Conservation (phyloP, 2,888 invertebrate species). For the Archips xylosteana region DNA sequence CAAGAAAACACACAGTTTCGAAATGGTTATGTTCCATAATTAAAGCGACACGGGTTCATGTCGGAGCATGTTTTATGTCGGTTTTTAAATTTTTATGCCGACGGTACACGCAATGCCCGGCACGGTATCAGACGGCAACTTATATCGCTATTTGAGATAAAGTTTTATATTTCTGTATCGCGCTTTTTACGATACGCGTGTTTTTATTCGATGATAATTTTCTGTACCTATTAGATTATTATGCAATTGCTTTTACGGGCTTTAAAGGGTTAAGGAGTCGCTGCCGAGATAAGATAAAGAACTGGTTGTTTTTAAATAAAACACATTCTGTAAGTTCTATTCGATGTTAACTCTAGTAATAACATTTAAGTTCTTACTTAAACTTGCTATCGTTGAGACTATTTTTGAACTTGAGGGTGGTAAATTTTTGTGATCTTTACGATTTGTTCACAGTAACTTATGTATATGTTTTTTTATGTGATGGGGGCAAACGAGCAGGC, state of each 20-base stretch:
- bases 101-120: constrained; percentile 65
- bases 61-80: constrained; percentile 40
- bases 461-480: too few relatives aligned
- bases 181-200: constrained; percentile 34
- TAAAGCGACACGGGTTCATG: constrained; percentile 60
- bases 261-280: constrained; percentile 7
- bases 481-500: too few relatives aligned
- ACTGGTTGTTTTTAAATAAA: neutral
- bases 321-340: neutral
- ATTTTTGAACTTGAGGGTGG: neutral
- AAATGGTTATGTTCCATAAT: constrained; percentile 55
- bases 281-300: constrained; percentile 16
- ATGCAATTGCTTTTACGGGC: constrained; percentile 9
- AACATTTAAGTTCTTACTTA: neutral
- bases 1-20: constrained; percentile 58
- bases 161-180: constrained; percentile 50
- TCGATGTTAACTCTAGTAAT: neutral
- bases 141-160: constrained; percentile 59
- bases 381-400: neutral
- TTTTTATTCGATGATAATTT: constrained; percentile 27
- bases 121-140: constrained; percentile 61
- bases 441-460: neutral
- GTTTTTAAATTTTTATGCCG: constrained; percentile 54
- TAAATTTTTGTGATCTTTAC: neutral
- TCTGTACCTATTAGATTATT: constrained; percentile 17